phyloP scores from a whole-genome alignment of 2,113 vertebrate genomes.

The Ctenomys sociabilis region DNA sequence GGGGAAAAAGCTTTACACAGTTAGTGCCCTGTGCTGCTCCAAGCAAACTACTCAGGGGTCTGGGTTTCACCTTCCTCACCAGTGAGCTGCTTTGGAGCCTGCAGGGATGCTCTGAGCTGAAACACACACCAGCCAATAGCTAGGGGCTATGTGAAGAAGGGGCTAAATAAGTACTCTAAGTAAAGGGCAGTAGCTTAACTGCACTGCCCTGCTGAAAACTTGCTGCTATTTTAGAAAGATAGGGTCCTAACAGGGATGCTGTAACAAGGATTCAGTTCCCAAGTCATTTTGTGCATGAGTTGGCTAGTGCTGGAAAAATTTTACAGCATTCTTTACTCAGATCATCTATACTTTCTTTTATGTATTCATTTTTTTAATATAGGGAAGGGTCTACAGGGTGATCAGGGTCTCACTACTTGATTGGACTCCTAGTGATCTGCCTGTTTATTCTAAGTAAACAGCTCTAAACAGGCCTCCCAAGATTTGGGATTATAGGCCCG shows the following conservation, averaged over 20 bases:
- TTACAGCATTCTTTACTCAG: conserved; percentile 21
- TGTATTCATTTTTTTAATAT: no score
- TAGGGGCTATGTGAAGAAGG: neutral
- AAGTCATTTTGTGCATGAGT: conserved; percentile 39
- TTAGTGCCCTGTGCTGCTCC: neutral
- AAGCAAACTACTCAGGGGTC: neutral
- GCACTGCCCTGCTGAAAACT: neutral
- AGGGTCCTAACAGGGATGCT: neutral
- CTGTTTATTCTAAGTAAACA: no score
- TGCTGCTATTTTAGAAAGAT: conserved; percentile 14
- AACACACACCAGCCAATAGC: neutral
- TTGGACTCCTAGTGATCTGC: no score
- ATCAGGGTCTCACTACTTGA: no score
- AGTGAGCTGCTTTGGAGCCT: neutral
- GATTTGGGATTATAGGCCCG: no score
- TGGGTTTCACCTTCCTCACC: neutral
- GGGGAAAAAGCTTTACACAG: neutral
- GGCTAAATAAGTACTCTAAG: neutral
- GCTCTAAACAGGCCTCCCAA: no score
- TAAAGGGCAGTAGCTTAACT: neutral
- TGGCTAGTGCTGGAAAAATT: conserved; percentile 53
- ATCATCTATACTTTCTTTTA: neutral
- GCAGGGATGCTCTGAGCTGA: neutral
- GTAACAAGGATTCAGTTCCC: neutral
- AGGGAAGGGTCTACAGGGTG: no score